A percentile compares a stretch with the other conserved stretches of the same genome.
Conservation (phyloP, 2,888 invertebrate species). For the Galerucella pusilla region DNA sequence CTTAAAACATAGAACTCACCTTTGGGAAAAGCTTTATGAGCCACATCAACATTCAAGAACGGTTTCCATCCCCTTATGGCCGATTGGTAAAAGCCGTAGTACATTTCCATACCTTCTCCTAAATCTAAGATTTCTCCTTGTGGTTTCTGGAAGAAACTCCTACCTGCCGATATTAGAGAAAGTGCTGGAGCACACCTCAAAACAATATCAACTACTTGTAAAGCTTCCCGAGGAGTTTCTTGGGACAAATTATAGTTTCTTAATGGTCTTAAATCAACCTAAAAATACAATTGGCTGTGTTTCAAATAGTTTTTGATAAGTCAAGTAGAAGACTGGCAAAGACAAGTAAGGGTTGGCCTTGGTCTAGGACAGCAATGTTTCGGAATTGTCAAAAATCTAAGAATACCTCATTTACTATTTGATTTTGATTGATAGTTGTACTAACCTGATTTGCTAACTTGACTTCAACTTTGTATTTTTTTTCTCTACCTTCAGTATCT, state of each 20-base stretch:
- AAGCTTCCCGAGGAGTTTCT: slow-evolving; percentile 68
- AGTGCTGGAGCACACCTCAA: slow-evolving; percentile 72
- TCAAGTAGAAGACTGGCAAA: no score
- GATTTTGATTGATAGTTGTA: not conserved
- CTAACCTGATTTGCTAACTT: slow-evolving; percentile 40
- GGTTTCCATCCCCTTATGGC: slow-evolving; percentile 90
- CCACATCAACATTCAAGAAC: slow-evolving; percentile 90
- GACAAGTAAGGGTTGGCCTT: not conserved
- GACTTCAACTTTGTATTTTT: slow-evolving; percentile 44
- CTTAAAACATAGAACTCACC: slow-evolving; percentile 35
- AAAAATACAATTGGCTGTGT: slow-evolving; percentile 49
- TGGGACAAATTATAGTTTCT: slow-evolving; percentile 42
- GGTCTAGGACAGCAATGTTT: not conserved
- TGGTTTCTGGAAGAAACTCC: slow-evolving; percentile 55
- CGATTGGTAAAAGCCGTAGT: slow-evolving; percentile 94
- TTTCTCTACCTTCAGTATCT: slow-evolving; percentile 45
- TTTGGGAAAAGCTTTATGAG: slow-evolving; percentile 83
- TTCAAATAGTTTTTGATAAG: slow-evolving; percentile 53
- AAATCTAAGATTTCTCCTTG: slow-evolving; percentile 67
- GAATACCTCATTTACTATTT: no score
- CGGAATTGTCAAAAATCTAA: no score
- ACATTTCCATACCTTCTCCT: slow-evolving; percentile 84
- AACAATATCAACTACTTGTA: slow-evolving; percentile 89
- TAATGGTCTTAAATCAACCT: slow-evolving; percentile 65
- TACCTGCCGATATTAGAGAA: slow-evolving; percentile 56